Evolutionary conservation across 1,140 invertebrate genomes (phyloP).

Genomic region (Colletes gigas): DNA sequence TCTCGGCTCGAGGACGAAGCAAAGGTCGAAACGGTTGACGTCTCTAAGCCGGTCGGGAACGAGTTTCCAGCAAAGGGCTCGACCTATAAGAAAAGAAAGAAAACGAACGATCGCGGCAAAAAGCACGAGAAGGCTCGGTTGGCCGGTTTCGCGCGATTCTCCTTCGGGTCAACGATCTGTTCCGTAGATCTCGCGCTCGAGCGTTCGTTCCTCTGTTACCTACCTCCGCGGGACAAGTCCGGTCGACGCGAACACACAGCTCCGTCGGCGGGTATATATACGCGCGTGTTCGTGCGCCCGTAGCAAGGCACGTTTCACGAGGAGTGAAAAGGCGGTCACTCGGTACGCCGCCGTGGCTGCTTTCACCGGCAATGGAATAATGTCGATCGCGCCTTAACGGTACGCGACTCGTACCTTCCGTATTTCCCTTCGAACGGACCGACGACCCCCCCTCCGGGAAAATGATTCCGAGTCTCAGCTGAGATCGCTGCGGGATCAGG

Average conservation of each 20-base stretch:
- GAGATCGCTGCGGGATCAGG: background rate
- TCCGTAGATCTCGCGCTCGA: slow-evolving; percentile 35
- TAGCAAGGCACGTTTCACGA: slow-evolving; percentile 49
- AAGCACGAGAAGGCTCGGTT: background rate
- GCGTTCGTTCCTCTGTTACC: slow-evolving; percentile 33
- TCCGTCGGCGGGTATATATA: no score
- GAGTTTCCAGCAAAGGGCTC: slow-evolving; percentile 19
- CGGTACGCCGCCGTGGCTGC: slow-evolving; percentile 60
- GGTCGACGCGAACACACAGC: slow-evolving; percentile 10
- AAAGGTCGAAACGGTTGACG: slow-evolving; percentile 23
- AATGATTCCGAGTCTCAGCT: slow-evolving; percentile 34
- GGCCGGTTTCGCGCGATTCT: slow-evolving; percentile 35
- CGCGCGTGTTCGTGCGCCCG: background rate
- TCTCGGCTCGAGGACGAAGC: background rate
- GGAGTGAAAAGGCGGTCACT: slow-evolving; percentile 75
- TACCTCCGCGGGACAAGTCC: slow-evolving; percentile 24
- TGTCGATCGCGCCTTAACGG: slow-evolving; percentile 55
- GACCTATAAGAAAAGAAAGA: slow-evolving; percentile 9
- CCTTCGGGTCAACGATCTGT: slow-evolving; percentile 44
- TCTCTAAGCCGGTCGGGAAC: background rate
- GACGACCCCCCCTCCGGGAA: background rate
- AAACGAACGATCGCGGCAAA: slow-evolving; percentile 18
- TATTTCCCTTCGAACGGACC: slow-evolving; percentile 1
- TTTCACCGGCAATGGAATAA: slow-evolving; percentile 70
- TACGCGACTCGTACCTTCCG: slow-evolving; percentile 45